phyloP scores from a whole-genome alignment of 1,140 invertebrate genomes.

The Procambarus clarkii region DNA sequence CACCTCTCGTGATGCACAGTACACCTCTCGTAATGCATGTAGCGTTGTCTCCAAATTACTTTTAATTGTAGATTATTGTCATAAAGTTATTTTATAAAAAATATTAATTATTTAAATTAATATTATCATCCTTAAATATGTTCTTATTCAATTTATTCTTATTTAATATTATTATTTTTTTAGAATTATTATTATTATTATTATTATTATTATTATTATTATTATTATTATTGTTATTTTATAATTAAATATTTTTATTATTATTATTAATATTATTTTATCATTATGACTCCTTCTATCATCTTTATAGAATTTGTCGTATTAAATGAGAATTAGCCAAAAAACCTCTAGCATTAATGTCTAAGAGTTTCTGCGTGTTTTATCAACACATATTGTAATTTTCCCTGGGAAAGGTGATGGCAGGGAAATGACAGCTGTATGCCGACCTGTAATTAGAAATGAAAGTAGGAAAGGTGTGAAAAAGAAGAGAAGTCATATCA shows the following conservation, averaged over 20 bases:
- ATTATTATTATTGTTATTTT: not conserved
- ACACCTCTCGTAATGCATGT: no score
- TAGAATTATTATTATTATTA: not conserved
- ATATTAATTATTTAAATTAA: no score
- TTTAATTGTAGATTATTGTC: no score
- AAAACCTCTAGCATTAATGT: not conserved
- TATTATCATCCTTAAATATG: no score
- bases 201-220: not conserved
- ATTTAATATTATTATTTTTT: not conserved
- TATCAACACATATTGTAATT: not conserved
- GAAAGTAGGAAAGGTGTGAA: not conserved
- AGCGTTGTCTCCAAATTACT: no score
- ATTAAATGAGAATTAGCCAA: not conserved
- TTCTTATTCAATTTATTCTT: not conserved
- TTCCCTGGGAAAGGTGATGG: not conserved
- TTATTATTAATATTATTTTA: not conserved
- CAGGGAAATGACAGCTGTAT: not conserved
- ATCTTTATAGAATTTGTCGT: no score
- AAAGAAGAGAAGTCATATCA: not conserved
- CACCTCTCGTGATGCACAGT: no score
- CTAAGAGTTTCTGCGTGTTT: not conserved
- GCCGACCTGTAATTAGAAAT: not conserved
- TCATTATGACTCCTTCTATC: no score
- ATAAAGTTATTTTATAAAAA: no score
- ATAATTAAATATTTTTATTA: not conserved